These are phyloP conservation scores for Drosophila leonis DNA, from an alignment of 2,888 invertebrate genomes.

Conservation along the genomic window DNA sequence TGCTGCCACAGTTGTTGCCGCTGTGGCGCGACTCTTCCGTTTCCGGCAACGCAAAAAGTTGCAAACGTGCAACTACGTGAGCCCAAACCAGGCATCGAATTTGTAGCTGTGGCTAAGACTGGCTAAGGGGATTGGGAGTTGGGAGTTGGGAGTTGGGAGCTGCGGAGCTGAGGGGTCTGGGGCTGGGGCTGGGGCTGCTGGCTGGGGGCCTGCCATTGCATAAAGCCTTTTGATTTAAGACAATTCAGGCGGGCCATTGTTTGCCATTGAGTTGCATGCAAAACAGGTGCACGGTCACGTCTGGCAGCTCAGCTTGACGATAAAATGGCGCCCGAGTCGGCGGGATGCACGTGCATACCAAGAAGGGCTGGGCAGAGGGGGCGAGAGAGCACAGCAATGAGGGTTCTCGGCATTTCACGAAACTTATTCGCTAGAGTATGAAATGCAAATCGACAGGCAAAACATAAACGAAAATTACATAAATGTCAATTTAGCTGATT, in stretches of 20 bases:
- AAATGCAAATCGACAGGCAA: slow-evolving; percentile 11
- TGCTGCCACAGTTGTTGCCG: slow-evolving; percentile 23
- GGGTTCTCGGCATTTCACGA: not conserved
- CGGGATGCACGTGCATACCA: not conserved
- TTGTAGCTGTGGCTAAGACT: slow-evolving; percentile 1
- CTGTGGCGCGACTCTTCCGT: slow-evolving; percentile 48
- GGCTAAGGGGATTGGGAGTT: not conserved
- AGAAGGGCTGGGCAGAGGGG: not conserved
- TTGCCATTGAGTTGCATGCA: slow-evolving; percentile 40
- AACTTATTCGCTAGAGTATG: not conserved
- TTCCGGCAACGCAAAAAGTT: slow-evolving; percentile 68
- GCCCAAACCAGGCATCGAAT: slow-evolving; percentile 22
- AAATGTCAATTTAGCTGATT: slow-evolving; percentile 57
- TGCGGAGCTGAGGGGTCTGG: not conserved
- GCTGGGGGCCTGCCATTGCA: slow-evolving; percentile 15
- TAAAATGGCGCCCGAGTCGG: slow-evolving; percentile 4
- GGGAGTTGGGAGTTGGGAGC: not conserved
- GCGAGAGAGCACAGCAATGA: no score
- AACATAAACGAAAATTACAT: slow-evolving; percentile 24
- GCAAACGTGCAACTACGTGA: slow-evolving; percentile 61
- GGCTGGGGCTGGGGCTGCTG: not conserved
- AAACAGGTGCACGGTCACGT: slow-evolving; percentile 60
- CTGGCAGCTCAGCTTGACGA: slow-evolving; percentile 37
- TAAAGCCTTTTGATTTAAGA: slow-evolving; percentile 45
- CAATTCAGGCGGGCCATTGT: slow-evolving; percentile 46